A percentile compares a stretch with the other conserved stretches of the same genome.
These are phyloP conservation scores for Argopecten irradians DNA, from an alignment of 1,140 invertebrate genomes.

Conservation along the genomic window DNA sequence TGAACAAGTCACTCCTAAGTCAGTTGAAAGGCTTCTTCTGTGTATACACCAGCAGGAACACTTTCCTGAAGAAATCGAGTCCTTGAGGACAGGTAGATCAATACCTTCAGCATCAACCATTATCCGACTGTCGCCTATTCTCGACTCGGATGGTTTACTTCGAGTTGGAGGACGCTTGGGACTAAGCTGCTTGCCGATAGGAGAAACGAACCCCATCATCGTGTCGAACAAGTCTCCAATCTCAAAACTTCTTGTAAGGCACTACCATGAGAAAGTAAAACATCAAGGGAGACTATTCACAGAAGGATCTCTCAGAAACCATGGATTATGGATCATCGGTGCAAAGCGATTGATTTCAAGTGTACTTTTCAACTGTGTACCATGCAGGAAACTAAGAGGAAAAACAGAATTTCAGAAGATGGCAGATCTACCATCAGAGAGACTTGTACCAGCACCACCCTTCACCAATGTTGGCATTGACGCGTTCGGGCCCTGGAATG, in stretches of 20 bases:
- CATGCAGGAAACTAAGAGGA: conserved; percentile 4
- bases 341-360: conserved; percentile 30
- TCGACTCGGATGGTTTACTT: conserved; percentile 4
- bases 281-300: conserved; percentile 44
- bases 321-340: conserved; percentile 46
- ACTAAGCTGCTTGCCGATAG: not conserved
- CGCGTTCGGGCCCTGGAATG: no score
- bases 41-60: not conserved
- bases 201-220: conserved; percentile 20
- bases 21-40: not conserved
- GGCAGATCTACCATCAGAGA: no score
- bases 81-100: not conserved
- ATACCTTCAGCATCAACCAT: not conserved
- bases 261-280: conserved; percentile 27
- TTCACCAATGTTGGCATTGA: no score
- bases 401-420: no score
- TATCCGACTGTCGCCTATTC: not conserved
- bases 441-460: no score
- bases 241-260: conserved; percentile 17
- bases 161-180: not conserved
- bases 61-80: not conserved
- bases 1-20: not conserved
- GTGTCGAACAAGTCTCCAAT: conserved; percentile 31
- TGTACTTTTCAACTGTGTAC: conserved; percentile 25
- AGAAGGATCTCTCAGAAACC: conserved; percentile 12